Evolutionary conservation across 2,797 vertebrate genomes (phyloP).

Genomic region (Momotus momota): DNA sequence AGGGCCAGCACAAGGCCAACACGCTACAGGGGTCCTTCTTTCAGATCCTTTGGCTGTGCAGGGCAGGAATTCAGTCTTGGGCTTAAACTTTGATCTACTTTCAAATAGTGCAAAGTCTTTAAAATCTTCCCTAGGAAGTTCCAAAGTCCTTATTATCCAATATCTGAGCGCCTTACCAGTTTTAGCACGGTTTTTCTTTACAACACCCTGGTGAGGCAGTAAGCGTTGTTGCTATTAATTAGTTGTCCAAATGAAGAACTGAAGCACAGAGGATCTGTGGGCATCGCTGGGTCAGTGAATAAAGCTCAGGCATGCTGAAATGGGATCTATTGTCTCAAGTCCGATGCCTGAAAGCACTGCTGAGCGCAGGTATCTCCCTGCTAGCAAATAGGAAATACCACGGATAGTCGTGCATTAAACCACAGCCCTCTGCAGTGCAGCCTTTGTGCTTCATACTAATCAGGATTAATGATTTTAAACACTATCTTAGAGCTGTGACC

Average conservation of each 20-base stretch:
- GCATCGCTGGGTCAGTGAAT: neutral
- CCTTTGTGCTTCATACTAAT: neutral
- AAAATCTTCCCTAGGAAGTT: neutral
- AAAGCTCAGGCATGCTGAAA: neutral
- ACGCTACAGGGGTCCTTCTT: neutral
- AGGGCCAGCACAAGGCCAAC: neutral
- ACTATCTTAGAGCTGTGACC: neutral
- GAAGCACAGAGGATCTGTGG: neutral
- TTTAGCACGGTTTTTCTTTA: neutral
- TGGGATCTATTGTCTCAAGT: neutral
- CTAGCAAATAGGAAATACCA: neutral
- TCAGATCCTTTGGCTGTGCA: neutral
- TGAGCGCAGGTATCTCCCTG: neutral
- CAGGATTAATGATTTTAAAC: neutral
- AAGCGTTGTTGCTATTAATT: neutral
- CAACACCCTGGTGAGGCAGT: neutral
- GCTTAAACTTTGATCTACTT: neutral
- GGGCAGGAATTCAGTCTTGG: neutral
- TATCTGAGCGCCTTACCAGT: neutral
- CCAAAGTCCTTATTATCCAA: neutral
- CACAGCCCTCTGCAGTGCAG: neutral
- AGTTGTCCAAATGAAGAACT: neutral
- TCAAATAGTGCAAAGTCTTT: neutral
- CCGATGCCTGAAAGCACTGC: neutral
- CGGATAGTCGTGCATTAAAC: accelerated